Base-by-base conservation (phyloP, 2,113 vertebrate species). In the Planiliza haematocheilus region DNA sequence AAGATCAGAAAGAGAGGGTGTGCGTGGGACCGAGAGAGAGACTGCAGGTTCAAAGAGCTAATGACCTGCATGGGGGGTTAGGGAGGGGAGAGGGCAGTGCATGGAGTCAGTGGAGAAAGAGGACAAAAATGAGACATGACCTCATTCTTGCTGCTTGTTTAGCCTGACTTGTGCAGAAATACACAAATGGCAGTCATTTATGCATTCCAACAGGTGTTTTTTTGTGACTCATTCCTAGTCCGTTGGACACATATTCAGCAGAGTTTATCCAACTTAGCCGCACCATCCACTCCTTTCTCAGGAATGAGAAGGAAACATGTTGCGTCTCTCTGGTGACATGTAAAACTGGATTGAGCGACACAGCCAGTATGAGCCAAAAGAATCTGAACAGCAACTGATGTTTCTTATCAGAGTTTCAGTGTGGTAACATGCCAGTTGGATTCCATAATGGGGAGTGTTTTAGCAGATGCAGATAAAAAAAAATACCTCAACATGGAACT, bases 1-100 rank as follows among this genome's bases (percentile, higher is more conserved):
- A 62, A 69, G 67, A 81, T 37, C 46, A 76, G 51, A 64, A 38
- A 66, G 36, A 69, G 55, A 66, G 70, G 88, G 49, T 17, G 57
- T 76, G 58, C 8, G 0, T 10, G 10, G 46, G 55, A 73, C 34
- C 61, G 41, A 52, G 58, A 36, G 60, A 53, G 62, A 81, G n/a
- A 77, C 60, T 79, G 64, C 52, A 77, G 82, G 81, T 78, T 88
- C 79, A 91, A 81, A 81, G 84, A 82, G 53, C 67, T 81, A 84
- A 84, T 83, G 83, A 84, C 77, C 74, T 77, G 70, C 59, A 55
- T 30, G 34, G 60, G 18, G 59, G 69, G 78, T 46, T 18, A 59
- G 38, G 61, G 53, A 20, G 34, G n/a, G n/a, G n/a, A n/a, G n/a
- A n/a, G n/a, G n/a, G n/a, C n/a, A n/a, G 70, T 56, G 42, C 42